These are phyloP conservation scores for Styela plicata DNA, from an alignment of 23 tunicate species.

Conservation along the genomic window DNA sequence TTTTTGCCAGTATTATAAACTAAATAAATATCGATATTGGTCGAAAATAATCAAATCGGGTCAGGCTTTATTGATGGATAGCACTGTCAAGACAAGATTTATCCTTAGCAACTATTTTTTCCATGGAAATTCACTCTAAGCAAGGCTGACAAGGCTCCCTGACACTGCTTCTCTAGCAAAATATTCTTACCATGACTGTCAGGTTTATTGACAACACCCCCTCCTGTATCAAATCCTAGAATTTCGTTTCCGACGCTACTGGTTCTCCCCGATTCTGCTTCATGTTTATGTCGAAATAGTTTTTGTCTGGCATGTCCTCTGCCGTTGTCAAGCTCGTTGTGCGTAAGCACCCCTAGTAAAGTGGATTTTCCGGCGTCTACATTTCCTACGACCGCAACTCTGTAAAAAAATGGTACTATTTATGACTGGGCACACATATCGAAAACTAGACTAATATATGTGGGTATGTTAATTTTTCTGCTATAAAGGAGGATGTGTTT, in stretches of 20 bases:
- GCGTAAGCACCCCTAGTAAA: conserved; percentile 91
- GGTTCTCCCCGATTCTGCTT: conserved; percentile 95
- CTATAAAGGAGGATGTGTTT: too few relatives aligned
- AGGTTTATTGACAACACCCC: conserved; percentile 66
- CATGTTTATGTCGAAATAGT: conserved; percentile 98
- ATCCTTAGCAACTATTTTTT: too few relatives aligned
- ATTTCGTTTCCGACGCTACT: conserved; percentile 98
- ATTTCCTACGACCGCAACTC: conserved; percentile 99
- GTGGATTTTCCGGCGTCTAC: conserved; percentile 99
- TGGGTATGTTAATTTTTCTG: too few relatives aligned
- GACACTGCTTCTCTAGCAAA: background rate
- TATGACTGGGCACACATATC: too few relatives aligned
- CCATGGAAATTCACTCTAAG: too few relatives aligned
- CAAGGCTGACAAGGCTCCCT: too few relatives aligned
- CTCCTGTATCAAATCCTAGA: conserved; percentile 82
- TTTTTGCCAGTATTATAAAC: too few relatives aligned
- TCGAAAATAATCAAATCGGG: too few relatives aligned
- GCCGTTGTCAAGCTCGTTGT: conserved; percentile 98
- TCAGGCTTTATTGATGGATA: too few relatives aligned
- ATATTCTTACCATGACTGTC: conserved; percentile 40
- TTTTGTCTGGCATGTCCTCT: conserved; percentile 96
- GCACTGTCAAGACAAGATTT: too few relatives aligned
- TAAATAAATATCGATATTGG: too few relatives aligned
- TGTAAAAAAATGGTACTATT: conserved; percentile 16
- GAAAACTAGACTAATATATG: too few relatives aligned